Percentiles rank a stretch among this genome's conserved stretches.
Evolutionary conservation across 2,888 invertebrate genomes (phyloP).

Genomic region (Crossocerus cetratus): DNA sequence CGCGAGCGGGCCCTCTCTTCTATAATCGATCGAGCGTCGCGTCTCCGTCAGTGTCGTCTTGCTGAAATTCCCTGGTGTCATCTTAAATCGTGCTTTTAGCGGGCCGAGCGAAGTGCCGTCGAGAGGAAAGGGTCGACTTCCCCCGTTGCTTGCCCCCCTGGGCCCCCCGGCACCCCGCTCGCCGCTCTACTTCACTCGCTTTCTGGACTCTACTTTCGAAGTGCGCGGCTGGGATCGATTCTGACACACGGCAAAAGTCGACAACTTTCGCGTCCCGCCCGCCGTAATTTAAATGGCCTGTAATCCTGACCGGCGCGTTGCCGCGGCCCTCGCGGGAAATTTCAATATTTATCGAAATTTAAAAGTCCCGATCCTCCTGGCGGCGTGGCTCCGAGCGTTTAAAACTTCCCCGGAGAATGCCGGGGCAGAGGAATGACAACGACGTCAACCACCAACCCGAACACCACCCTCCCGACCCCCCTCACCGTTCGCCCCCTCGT

Average conservation of each 20-base stretch:
- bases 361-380: constrained; percentile 62
- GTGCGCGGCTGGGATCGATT: not conserved
- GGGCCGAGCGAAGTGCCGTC: not conserved
- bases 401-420: constrained; percentile 70
- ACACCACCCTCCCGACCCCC: not conserved
- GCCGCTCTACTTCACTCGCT: too few relatives aligned
- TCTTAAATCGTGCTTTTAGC: constrained; percentile 1
- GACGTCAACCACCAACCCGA: not conserved
- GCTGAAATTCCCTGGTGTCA: not conserved
- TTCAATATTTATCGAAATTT: constrained; percentile 75
- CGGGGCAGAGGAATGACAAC: constrained; percentile 49
- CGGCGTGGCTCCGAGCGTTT: constrained; percentile 64
- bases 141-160: too few relatives aligned
- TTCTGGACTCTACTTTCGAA: too few relatives aligned
- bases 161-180: too few relatives aligned
- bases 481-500: too few relatives aligned
- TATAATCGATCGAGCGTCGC: too few relatives aligned
- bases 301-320: constrained; percentile 30
- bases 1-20: too few relatives aligned
- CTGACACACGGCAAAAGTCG: constrained; percentile 4
- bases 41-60: too few relatives aligned
- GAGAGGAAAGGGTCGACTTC: not conserved
- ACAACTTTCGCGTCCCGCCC: not conserved
- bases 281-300: not conserved
- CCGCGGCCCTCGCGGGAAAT: constrained; percentile 49